Base-by-base conservation (phyloP, 2,797 vertebrate genomes). In the Macrochelys suwanniensis region DNA sequence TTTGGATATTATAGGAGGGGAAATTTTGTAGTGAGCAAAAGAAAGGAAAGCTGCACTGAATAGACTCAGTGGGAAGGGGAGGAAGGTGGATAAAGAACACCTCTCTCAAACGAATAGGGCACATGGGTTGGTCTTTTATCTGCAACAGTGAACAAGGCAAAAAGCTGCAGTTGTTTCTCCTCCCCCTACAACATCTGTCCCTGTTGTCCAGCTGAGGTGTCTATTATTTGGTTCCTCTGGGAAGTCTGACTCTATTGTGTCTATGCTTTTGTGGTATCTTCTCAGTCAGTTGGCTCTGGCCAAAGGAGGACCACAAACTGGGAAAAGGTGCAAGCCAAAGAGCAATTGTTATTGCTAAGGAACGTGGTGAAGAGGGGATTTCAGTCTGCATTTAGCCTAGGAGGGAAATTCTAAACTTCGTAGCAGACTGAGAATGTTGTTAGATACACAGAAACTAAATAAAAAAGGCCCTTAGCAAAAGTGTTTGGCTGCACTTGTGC, bases 21-120 rank as follows among this genome's bases (percentile, higher is more conserved):
- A 19, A 74, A 45, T 68, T 9, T 8, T 2, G 53, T 0, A 2
- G 50, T 0, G 2, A n/a, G 49, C 7, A 19, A 21, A 31, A n/a
- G 2, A 9, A 1, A 74, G 2, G 74, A 49, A 19, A 54, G 54
- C 61, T 33, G 53, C 59, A 8, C 10, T 1, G 0, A 19, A 31
- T 4, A 33, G 16, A 11, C 26, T 51, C 50, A 19, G 1, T 21
- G 47, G 65, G 28, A 59, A 31, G 0, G 12, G 49, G 17, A 31
- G 37, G 47, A 31, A 21, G 45, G 42, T 37, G 23, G 78, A 79
- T 82, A 42, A 81, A 80, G 51, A 57, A n/a, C 65, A 33, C 33
- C 53, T 54, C 15, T 33, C 28, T 5, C 21, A 45, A 59, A 68
- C 45, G 57, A 47, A 84, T 80, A 15, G 33, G 45, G 16, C 50